These are phyloP conservation scores for Gryllus bimaculatus DNA, from an alignment of 1,140 invertebrate genomes.

Conservation along the genomic window DNA sequence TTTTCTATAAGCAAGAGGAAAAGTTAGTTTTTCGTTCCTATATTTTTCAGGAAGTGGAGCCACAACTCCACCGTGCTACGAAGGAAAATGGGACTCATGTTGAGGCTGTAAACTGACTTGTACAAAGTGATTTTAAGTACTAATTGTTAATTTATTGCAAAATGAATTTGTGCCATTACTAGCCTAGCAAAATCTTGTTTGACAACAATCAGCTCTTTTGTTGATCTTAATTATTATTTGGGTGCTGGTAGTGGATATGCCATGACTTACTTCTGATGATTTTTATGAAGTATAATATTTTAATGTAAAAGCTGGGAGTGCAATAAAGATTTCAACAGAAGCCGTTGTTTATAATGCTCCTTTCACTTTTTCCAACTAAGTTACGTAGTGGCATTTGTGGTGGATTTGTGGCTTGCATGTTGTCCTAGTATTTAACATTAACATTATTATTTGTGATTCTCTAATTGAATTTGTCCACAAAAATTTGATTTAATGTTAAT, in stretches of 20 bases:
- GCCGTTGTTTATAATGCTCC: neutral
- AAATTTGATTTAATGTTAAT: neutral
- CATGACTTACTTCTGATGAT: neutral
- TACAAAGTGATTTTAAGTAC: neutral
- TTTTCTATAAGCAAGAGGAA: neutral
- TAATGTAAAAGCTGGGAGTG: neutral
- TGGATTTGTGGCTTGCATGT: constrained; percentile 3
- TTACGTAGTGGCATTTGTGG: neutral
- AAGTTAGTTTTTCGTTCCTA: neutral
- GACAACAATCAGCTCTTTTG: too few relatives aligned
- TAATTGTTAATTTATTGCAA: neutral
- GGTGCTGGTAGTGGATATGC: neutral
- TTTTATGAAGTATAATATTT: neutral
- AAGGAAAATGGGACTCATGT: neutral
- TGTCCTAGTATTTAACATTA: neutral
- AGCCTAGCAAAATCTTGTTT: too few relatives aligned
- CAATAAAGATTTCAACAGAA: neutral
- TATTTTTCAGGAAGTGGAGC: neutral
- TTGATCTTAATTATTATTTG: neutral
- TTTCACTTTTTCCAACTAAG: neutral
- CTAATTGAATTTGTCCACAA: neutral
- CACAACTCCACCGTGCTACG: neutral
- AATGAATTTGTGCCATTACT: neutral
- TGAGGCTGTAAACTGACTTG: neutral
- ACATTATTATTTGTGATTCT: neutral